Evolutionary conservation across 2,888 invertebrate genomes (phyloP).

Genomic region (Tuberolachnus salignus): DNA sequence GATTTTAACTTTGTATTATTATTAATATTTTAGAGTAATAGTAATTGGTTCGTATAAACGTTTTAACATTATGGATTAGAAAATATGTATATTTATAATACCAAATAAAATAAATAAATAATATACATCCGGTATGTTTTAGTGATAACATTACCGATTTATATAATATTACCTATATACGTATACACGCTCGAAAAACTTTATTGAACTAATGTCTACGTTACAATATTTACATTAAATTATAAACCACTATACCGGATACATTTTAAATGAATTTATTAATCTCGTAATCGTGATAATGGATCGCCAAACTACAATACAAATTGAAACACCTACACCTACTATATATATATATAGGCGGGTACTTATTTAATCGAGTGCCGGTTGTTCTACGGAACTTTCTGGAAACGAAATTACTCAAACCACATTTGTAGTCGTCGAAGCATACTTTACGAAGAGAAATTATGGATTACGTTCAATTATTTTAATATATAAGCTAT

Average conservation of each 20-base stretch:
- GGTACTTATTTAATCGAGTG: conserved; percentile 7
- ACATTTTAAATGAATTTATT: conserved; percentile 12
- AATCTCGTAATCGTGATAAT: conserved; percentile 8
- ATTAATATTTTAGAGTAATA: not conserved
- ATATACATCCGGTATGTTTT: no score
- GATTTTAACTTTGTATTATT: not conserved
- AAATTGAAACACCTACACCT: conserved; percentile 10
- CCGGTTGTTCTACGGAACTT: conserved; percentile 27
- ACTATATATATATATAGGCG: not conserved
- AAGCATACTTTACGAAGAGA: conserved; percentile 8
- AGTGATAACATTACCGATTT: not conserved
- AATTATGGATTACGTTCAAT: conserved; percentile 16
- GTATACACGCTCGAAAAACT: not conserved
- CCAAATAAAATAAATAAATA: no score
- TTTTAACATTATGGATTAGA: not conserved
- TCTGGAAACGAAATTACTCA: conserved; percentile 30
- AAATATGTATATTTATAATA: not conserved
- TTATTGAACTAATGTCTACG: not conserved
- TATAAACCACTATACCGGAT: not conserved
- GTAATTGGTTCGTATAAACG: not conserved
- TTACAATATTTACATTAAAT: not conserved
- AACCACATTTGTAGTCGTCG: conserved; percentile 12
- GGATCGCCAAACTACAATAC: not conserved
- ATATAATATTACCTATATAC: not conserved
- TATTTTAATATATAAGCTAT: not conserved